Conservation (phyloP, 2,113 vertebrate genomes). For the Prochilodus magdalenae region DNA sequence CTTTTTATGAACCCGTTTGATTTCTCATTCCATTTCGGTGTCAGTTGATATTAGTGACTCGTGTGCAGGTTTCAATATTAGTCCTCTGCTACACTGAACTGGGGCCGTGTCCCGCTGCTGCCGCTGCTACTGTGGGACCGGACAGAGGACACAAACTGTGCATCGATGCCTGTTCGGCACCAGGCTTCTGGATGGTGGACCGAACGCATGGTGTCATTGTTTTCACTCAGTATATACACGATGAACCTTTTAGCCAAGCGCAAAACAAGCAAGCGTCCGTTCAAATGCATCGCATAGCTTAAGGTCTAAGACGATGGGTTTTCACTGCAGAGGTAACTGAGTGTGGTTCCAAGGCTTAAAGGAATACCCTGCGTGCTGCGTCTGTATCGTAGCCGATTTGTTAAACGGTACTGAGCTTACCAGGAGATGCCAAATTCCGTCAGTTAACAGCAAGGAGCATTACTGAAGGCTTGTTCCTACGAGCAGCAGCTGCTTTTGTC, state of each 20-base stretch:
- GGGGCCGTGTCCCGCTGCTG: slow-evolving; percentile 37
- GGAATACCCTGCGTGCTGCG: neutral
- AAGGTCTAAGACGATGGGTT: neutral
- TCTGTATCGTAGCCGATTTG: no score
- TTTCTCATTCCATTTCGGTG: slow-evolving; percentile 49
- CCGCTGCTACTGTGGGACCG: slow-evolving; percentile 28
- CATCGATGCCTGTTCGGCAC: slow-evolving; percentile 25
- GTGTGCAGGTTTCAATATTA: slow-evolving; percentile 55
- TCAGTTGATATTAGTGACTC: slow-evolving; percentile 51
- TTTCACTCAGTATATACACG: neutral
- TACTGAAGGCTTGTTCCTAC: no score
- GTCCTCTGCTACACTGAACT: slow-evolving; percentile 27
- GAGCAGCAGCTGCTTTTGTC: no score
- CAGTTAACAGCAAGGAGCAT: no score
- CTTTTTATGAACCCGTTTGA: slow-evolving; percentile 32
- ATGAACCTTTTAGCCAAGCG: no score
- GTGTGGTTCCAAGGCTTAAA: neutral
- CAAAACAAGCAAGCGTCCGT: neutral
- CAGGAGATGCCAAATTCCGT: no score
- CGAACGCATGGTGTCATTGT: slow-evolving; percentile 43
- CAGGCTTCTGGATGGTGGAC: neutral
- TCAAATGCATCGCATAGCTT: neutral
- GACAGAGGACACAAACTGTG: slow-evolving; percentile 33
- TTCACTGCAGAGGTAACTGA: neutral
- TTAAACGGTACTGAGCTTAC: no score